Evolutionary conservation across 2,888 invertebrate genomes (phyloP).

Genomic region (Drosophila affinis): DNA sequence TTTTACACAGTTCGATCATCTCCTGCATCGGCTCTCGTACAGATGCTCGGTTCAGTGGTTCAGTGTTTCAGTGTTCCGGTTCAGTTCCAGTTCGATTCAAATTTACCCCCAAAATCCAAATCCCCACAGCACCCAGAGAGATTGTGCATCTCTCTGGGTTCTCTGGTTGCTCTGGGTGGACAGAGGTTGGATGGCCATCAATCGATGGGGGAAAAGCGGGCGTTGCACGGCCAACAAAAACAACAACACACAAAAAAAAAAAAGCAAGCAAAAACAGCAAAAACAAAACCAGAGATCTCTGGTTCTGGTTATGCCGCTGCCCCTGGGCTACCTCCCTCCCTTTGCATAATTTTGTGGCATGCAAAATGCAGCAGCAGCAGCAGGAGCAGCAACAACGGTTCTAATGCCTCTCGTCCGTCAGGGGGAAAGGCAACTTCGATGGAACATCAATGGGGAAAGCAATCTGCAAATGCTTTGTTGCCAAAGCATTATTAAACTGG

Average conservation of each 20-base stretch:
- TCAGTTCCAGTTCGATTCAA: conserved; percentile 32
- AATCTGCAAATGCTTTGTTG: conserved; percentile 74
- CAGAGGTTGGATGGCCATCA: conserved; percentile 6
- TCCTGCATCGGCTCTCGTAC: background rate
- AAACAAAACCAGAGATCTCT: conserved; percentile 7
- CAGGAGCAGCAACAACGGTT: conserved; percentile 17
- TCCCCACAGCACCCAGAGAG: background rate
- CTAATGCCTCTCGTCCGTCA: conserved; percentile 37
- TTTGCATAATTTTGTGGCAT: conserved; percentile 46
- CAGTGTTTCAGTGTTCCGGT: conserved; percentile 13
- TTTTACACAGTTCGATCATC: conserved; percentile 18
- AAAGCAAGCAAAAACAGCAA: conserved; percentile 15
- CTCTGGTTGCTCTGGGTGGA: no score
- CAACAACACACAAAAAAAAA: conserved; percentile 5
- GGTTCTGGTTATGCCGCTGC: no score
- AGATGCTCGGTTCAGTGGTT: conserved; percentile 25
- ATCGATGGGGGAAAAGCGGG: conserved; percentile 23
- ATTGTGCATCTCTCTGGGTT: background rate
- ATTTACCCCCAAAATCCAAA: conserved; percentile 7
- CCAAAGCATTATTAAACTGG: conserved; percentile 73
- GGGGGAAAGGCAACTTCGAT: conserved; percentile 36
- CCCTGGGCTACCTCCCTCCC: background rate
- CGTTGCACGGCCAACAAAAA: background rate
- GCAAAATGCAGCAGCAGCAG: conserved; percentile 41
- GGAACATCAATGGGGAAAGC: conserved; percentile 65